phyloP scores from a whole-genome alignment of 2,888 invertebrate species.

The Orchestes rusci region DNA sequence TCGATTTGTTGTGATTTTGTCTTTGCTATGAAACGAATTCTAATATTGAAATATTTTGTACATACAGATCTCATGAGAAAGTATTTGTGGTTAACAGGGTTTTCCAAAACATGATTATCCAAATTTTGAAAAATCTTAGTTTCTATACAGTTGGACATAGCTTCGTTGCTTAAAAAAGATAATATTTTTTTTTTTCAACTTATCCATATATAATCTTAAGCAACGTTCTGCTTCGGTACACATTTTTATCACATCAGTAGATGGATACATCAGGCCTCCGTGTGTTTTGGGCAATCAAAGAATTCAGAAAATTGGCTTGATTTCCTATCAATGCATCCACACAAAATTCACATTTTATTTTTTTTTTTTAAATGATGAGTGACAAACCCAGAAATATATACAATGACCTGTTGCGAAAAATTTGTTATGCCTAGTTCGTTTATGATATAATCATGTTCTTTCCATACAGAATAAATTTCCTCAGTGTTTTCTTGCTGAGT shows the following conservation, averaged over 20 bases:
- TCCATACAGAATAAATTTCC: constrained; percentile 4
- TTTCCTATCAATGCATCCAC: constrained; percentile 6
- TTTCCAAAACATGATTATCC: background rate
- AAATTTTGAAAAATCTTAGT: background rate
- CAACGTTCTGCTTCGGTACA: constrained; percentile 8
- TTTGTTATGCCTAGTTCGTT: constrained; percentile 7
- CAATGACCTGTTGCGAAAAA: constrained; percentile 7
- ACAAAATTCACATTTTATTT: constrained; percentile 9
- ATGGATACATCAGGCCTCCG: constrained; percentile 9
- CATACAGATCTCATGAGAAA: background rate
- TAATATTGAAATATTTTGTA: background rate
- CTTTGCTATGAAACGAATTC: constrained; percentile 1
- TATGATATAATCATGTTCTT: constrained; percentile 10
- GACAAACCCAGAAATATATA: constrained; percentile 12
- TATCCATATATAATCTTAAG: constrained; percentile 2
- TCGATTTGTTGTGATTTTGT: background rate
- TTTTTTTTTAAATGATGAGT: constrained; percentile 3
- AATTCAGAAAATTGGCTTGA: constrained; percentile 10
- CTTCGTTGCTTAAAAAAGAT: too few species aligned
- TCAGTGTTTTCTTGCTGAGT: background rate
- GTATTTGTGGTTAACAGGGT: background rate
- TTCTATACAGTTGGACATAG: background rate
- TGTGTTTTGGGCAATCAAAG: constrained; percentile 10
- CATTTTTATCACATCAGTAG: constrained; percentile 6
- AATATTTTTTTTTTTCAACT: background rate